Evolutionary conservation across 2,888 invertebrate species (phyloP).

Genomic region (Rhingia campestris): DNA sequence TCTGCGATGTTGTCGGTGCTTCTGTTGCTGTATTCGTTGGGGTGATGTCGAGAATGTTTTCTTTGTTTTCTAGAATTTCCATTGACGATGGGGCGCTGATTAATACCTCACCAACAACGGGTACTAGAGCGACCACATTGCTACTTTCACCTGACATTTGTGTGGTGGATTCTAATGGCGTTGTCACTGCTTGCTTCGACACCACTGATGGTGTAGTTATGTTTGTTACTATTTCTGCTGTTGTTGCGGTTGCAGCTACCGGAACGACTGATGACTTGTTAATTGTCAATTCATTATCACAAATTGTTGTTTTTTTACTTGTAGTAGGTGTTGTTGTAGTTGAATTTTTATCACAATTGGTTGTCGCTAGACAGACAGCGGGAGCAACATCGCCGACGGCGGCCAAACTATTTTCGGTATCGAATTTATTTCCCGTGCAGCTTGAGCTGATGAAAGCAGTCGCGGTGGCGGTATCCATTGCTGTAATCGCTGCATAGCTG

Average conservation of each 20-base stretch:
- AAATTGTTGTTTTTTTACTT: conserved; percentile 55
- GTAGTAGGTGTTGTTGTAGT: conserved; percentile 19
- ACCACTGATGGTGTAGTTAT: conserved; percentile 52
- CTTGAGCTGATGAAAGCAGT: conserved; percentile 60
- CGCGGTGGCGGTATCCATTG: conserved; percentile 59
- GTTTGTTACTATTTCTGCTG: conserved; percentile 55
- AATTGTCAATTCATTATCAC: conserved; percentile 65
- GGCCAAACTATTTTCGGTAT: conserved; percentile 23
- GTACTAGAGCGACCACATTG: conserved; percentile 77
- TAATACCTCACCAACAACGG: conserved; percentile 76
- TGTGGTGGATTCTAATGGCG: conserved; percentile 14
- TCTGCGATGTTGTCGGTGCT: background rate
- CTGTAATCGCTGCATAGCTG: conserved; percentile 62
- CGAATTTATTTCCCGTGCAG: conserved; percentile 45
- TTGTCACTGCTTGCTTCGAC: conserved; percentile 13
- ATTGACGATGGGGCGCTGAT: conserved; percentile 25
- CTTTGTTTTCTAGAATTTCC: conserved; percentile 55
- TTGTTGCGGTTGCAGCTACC: conserved; percentile 56
- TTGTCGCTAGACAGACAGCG: background rate
- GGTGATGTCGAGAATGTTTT: conserved; percentile 41
- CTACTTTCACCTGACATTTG: conserved; percentile 68
- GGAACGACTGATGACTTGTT: conserved; percentile 51
- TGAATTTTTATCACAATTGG: conserved; percentile 60
- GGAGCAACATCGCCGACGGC: background rate
- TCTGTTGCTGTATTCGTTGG: conserved; percentile 37